phyloP scores from a whole-genome alignment of 2,113 vertebrate genomes.

The Rhombomys opimus region DNA sequence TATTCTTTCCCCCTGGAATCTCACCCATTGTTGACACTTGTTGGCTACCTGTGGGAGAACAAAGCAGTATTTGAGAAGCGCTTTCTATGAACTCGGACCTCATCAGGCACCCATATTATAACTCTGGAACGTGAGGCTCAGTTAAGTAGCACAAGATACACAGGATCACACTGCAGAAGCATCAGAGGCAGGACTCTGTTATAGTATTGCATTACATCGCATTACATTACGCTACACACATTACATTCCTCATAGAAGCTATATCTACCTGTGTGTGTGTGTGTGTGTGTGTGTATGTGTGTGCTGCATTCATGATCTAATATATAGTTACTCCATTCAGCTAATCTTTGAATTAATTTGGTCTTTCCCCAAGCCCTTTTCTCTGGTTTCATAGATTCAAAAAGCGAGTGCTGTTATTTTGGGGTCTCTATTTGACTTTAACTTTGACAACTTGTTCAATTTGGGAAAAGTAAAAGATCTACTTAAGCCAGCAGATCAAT shows the following conservation, averaged over 20 bases:
- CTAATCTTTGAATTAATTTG: slow-evolving; percentile 28
- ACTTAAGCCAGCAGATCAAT: slow-evolving; percentile 49
- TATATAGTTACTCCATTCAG: not conserved
- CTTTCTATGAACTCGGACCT: not conserved
- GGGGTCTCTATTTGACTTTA: slow-evolving; percentile 25
- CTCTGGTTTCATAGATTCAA: not conserved
- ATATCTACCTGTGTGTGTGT: not conserved
- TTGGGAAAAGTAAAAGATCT: slow-evolving; percentile 53
- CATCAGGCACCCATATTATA: not conserved
- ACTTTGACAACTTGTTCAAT: slow-evolving; percentile 34
- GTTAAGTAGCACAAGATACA: not conserved
- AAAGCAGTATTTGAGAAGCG: not conserved
- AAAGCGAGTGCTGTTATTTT: slow-evolving; percentile 34
- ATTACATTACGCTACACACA: not conserved
- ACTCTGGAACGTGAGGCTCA: not conserved
- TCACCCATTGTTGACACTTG: not conserved
- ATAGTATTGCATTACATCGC: not conserved
- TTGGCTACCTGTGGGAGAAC: not conserved
- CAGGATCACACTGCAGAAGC: not conserved
- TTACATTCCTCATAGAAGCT: not conserved
- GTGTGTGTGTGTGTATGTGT: not conserved
- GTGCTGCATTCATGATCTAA: not conserved
- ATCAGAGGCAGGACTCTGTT: not conserved
- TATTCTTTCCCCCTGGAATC: not conserved
- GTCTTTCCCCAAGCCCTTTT: slow-evolving; percentile 10